Percentiles rank a stretch among this genome's conserved stretches.
These are phyloP conservation scores for Dicranocentrus wangi DNA, from an alignment of 2,888 invertebrate species.

Conservation along the genomic window DNA sequence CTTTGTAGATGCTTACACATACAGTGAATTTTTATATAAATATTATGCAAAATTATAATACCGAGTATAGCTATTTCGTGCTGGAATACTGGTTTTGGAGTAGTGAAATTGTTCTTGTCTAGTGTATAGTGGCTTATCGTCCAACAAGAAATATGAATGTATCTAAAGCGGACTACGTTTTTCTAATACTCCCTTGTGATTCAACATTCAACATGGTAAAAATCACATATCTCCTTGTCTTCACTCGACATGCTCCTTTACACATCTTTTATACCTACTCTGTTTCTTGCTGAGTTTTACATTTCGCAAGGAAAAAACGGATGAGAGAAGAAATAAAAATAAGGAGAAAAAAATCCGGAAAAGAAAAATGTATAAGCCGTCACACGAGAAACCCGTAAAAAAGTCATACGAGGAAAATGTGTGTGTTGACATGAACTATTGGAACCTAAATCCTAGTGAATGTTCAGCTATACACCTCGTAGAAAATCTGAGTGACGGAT, in stretches of 20 bases:
- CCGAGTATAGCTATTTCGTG: not conserved
- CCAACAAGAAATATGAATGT: conserved; percentile 19
- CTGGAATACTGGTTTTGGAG: conserved; percentile 13
- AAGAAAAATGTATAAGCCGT: conserved; percentile 47
- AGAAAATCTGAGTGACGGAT: conserved; percentile 16
- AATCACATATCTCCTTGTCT: conserved; percentile 29
- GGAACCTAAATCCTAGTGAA: not conserved
- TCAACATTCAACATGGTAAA: conserved; percentile 22
- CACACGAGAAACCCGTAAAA: conserved; percentile 36
- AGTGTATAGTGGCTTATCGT: conserved; percentile 25
- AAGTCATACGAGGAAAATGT: conserved; percentile 40
- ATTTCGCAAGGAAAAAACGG: not conserved
- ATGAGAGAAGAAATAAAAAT: conserved; percentile 36
- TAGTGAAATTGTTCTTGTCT: conserved; percentile 10
- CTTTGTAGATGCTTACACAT: not conserved
- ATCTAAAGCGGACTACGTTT: conserved; percentile 14
- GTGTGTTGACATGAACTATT: conserved; percentile 36
- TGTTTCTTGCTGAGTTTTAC: not conserved
- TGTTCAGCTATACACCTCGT: not conserved
- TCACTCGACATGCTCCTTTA: conserved; percentile 21
- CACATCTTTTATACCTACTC: not conserved
- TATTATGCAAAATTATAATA: not conserved
- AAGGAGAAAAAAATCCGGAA: conserved; percentile 52
- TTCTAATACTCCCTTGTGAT: conserved; percentile 38
- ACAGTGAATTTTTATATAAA: not conserved